Conservation (phyloP, 2,797 vertebrate genomes). For the Sebastes steindachneri region DNA sequence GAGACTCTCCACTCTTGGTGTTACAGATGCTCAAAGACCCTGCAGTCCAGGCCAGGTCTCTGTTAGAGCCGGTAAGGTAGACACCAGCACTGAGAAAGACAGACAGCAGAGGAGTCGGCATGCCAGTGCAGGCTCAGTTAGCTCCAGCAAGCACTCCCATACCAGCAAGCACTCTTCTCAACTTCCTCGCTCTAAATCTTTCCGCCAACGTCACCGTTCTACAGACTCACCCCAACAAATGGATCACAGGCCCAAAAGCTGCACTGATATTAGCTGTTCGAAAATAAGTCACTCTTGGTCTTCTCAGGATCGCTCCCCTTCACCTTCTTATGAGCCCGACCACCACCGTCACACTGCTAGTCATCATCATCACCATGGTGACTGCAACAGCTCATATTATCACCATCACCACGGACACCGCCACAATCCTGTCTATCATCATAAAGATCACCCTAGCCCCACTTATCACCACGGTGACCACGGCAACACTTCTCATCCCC, state of each 20-base stretch:
- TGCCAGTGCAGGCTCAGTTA: slow-evolving; percentile 65
- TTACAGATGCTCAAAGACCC: slow-evolving; percentile 74
- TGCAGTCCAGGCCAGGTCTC: slow-evolving; percentile 53
- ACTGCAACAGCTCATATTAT: background rate
- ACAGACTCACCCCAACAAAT: slow-evolving; percentile 10
- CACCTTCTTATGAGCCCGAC: slow-evolving; percentile 39
- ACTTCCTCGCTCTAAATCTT: slow-evolving; percentile 52
- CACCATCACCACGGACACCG: slow-evolving; percentile 2
- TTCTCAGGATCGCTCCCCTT: slow-evolving; percentile 21
- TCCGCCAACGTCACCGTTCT: slow-evolving; percentile 30
- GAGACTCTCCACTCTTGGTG: slow-evolving; percentile 85
- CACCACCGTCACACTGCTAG: slow-evolving; percentile 18
- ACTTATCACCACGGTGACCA: background rate
- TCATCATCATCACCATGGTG: slow-evolving; percentile 20
- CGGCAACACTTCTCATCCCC: background rate
- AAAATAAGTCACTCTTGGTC: slow-evolving; percentile 43
- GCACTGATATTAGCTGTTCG: slow-evolving; percentile 35
- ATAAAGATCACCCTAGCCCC: background rate
- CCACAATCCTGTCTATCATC: slow-evolving; percentile 9
- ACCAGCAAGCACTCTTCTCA: slow-evolving; percentile 44
- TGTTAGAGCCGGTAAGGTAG: slow-evolving; percentile 40
- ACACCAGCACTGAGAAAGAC: slow-evolving; percentile 40
- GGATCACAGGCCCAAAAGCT: slow-evolving; percentile 37
- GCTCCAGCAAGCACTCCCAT: slow-evolving; percentile 64
- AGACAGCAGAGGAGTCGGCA: slow-evolving; percentile 41